Percentiles rank a stretch among this genome's conserved stretches.
phyloP scores from a whole-genome alignment of 2,113 vertebrate genomes.

The Thoracochromis brauschi region DNA sequence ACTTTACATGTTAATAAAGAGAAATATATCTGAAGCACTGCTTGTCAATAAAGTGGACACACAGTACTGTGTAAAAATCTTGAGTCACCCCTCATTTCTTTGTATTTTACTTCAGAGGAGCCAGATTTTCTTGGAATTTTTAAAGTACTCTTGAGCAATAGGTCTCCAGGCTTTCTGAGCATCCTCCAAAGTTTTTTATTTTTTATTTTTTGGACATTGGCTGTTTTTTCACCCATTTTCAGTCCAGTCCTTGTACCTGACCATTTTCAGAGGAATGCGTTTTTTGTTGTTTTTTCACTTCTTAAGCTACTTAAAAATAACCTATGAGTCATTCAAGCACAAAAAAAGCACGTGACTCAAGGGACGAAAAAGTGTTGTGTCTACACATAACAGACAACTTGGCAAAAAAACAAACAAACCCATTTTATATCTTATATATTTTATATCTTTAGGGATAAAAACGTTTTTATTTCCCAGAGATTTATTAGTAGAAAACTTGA shows the following conservation, averaged over 20 bases:
- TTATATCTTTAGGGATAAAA: not conserved
- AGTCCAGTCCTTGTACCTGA: not conserved
- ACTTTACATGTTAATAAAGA: rapidly evolving
- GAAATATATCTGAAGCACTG: not conserved
- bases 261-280: rapidly evolving
- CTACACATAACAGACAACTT: not conserved
- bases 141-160: not conserved
- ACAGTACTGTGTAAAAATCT: not conserved
- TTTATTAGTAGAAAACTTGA: not conserved
- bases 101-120: not conserved
- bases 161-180: rapidly evolving
- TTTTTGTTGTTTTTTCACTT: not conserved
- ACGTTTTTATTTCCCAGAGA: not conserved
- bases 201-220: not conserved
- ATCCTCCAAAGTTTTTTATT: not conserved
- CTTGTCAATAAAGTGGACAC: not conserved
- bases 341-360: not conserved
- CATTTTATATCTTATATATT: not conserved
- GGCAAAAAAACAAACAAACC: not conserved
- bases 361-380: not conserved
- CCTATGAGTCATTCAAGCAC: not conserved
- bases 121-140: not conserved
- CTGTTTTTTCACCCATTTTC: not conserved
- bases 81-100: not conserved
- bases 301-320: not conserved